Percentiles rank a stretch among this genome's conserved stretches.
Conservation (phyloP, 2,888 invertebrate genomes). For the Euzophera pinguis region DNA sequence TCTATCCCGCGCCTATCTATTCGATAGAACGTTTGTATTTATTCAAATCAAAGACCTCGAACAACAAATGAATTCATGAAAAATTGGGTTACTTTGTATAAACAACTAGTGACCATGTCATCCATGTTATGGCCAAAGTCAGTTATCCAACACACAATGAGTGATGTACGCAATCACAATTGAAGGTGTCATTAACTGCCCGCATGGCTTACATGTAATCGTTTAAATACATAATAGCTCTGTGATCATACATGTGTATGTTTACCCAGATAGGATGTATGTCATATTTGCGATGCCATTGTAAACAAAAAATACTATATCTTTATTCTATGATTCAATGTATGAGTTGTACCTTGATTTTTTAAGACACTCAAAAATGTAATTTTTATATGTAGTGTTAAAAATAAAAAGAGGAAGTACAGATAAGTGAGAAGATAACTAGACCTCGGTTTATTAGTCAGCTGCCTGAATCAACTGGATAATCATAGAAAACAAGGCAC, state of each 20-base stretch:
- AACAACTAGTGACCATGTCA: neutral
- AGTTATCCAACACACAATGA: conserved; percentile 35
- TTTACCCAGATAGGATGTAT: neutral
- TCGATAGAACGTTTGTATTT: neutral
- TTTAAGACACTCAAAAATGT: neutral
- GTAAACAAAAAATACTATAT: too few relatives aligned
- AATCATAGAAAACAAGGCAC: too few relatives aligned
- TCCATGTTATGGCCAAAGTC: conserved; percentile 32
- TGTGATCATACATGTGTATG: conserved; percentile 30
- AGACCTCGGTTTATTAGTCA: conserved; percentile 15
- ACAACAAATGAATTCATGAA: neutral
- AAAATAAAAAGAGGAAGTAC: neutral
- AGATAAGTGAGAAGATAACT: neutral
- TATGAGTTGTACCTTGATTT: too few relatives aligned
- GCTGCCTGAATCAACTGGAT: conserved; percentile 38
- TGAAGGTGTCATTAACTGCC: conserved; percentile 45
- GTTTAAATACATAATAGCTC: conserved; percentile 40
- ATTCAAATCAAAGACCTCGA: neutral
- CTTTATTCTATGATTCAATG: too few relatives aligned
- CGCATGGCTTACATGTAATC: conserved; percentile 48
- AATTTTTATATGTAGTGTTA: too few relatives aligned
- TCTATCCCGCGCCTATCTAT: too few relatives aligned
- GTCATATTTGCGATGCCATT: too few relatives aligned
- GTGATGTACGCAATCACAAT: conserved; percentile 35
- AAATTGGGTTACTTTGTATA: neutral